Evolutionary conservation across 1,140 invertebrate species (phyloP).

Genomic region (Oedothorax gibbosus): DNA sequence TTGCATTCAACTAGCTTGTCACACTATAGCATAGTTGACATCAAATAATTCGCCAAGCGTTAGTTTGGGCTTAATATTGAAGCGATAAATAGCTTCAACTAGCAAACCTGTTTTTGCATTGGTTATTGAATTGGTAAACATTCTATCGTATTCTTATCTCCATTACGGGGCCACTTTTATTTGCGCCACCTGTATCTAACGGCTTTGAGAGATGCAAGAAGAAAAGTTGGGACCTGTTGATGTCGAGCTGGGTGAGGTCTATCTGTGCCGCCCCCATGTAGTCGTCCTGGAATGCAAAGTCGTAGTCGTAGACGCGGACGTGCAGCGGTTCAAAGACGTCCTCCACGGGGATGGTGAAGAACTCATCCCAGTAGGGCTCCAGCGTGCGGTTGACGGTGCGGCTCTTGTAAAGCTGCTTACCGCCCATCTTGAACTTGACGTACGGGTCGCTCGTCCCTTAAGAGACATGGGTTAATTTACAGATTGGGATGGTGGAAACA

Average conservation of each 20-base stretch:
- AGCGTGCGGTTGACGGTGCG: slow-evolving; percentile 89
- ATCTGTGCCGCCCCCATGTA: slow-evolving; percentile 93
- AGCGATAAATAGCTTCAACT: too few species aligned
- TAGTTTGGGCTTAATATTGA: too few species aligned
- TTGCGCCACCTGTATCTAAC: too few species aligned
- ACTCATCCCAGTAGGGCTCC: slow-evolving; percentile 96
- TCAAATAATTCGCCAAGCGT: too few species aligned
- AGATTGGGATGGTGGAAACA: not conserved
- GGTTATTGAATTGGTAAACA: too few species aligned
- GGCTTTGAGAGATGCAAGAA: too few species aligned
- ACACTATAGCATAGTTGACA: too few species aligned
- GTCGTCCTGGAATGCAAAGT: slow-evolving; percentile 96
- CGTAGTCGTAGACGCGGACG: slow-evolving; percentile 97
- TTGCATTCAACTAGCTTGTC: too few species aligned
- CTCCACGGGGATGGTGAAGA: slow-evolving; percentile 92
- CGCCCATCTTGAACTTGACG: slow-evolving; percentile 95
- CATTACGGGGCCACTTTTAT: too few species aligned
- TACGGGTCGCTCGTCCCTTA: slow-evolving; percentile 97
- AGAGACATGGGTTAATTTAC: slow-evolving; percentile 29
- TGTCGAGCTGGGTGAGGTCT: slow-evolving; percentile 85
- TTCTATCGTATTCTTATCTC: too few species aligned
- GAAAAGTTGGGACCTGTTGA: too few species aligned
- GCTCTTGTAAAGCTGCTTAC: slow-evolving; percentile 91
- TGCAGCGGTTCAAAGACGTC: slow-evolving; percentile 90
- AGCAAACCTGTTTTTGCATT: too few species aligned